Evolutionary conservation across 2,797 vertebrate genomes (phyloP), one percentile per base, ranked within the genome.

Genomic region (Urophycis tenuis): DNA sequence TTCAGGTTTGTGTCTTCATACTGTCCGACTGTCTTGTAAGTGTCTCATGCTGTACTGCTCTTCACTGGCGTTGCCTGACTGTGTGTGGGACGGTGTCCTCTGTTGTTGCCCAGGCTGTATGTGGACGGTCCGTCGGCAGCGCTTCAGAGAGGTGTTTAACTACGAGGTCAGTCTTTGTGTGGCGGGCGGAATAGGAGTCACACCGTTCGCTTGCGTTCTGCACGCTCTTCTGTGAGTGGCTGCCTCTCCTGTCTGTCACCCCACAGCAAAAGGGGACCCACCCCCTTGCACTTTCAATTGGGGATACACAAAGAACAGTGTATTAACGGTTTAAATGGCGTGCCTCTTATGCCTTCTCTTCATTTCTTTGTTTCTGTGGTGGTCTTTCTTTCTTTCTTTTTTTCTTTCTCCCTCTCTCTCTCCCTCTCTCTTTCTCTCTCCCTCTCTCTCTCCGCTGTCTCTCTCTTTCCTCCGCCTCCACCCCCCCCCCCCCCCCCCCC

Each of bases 151-250:
- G 79, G 95, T 96, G 5, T 92, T 99, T 85, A 96, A 95, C 91
- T 99, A 99, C 0, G 95, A 98, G 78, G 93, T 97, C 88, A 98
- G 97, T 89, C 89, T 99, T 74, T 99, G 97, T 0, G 95, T 99
- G 75, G 97, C 97, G 0, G 97, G 96, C 45, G 97, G 97, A 82
- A 99, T 99, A 32, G 97, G 97, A 84, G 96, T 98, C 76, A 99
- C 97, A 6, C 97, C 97, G 0, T 99, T 99, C 33, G 97, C 97
- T 53, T 95, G 96, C 0, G 85, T 99, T 80, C 93, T 99, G 79
- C 95, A 95, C 80, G 93, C 96, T 2, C 88, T 99, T 72, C 93
- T 97, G 97, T 99, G 93, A 93, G 97, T 96, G 87, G 60, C 74
- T 73, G 70, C 36, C 39, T 34, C 5, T 7, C 72, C 30, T 53